Percentiles rank a stretch among this genome's conserved stretches.
Conservation (phyloP, 2,888 invertebrate species). For the Oligia fasciuncula region DNA sequence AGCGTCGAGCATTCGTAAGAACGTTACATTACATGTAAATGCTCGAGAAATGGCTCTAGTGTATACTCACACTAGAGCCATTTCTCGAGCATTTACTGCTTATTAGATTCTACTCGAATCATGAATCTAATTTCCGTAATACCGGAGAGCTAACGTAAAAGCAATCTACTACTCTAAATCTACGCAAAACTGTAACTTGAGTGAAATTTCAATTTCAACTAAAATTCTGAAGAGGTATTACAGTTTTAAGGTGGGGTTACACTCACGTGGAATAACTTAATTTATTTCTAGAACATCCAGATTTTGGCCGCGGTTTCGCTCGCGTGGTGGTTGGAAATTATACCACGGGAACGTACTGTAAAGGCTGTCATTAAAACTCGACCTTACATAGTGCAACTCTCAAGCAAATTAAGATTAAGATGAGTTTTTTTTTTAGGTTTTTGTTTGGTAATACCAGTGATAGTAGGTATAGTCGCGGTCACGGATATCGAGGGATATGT, state of each 20-base stretch:
- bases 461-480: too few species aligned
- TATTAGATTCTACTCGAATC: conserved; percentile 1
- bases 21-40: too few species aligned
- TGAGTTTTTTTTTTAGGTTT: too few species aligned
- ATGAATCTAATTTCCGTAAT: conserved; percentile 20
- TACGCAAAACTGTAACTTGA: conserved; percentile 17
- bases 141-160: conserved; percentile 6
- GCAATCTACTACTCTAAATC: not conserved
- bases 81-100: too few species aligned
- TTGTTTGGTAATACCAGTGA: too few species aligned
- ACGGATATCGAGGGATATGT: too few species aligned
- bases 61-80: too few species aligned
- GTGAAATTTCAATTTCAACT: conserved; percentile 36
- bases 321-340: not conserved
- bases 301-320: not conserved
- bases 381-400: too few species aligned
- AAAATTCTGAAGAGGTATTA: conserved; percentile 23
- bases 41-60: too few species aligned
- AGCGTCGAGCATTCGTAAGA: too few species aligned
- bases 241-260: not conserved
- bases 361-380: too few species aligned
- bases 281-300: not conserved
- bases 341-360: not conserved
- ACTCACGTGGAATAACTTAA: not conserved
- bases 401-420: too few species aligned